Evolutionary conservation across 2,888 invertebrate species (phyloP), one percentile per base, ranked within the genome.

Genomic region (Helicoverpa assulta): DNA sequence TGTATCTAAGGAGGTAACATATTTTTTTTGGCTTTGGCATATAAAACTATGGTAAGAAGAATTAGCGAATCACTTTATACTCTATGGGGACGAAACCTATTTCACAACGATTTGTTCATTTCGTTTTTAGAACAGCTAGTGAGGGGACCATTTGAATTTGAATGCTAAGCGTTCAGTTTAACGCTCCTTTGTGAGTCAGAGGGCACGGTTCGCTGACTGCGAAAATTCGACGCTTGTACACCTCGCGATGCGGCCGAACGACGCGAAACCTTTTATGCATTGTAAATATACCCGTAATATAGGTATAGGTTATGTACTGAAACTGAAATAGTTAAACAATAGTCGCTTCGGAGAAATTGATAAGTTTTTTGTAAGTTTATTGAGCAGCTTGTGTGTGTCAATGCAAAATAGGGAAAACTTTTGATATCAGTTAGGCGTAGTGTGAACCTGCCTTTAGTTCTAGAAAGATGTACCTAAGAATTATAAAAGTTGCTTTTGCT

Each of bases 181-280:
- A 87, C 88, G 88, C 88, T 89, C 89, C 89, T 90, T 91, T 91
- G 92, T 94, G 93, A 93, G 88, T 93, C 92, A 92, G 89, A 85
- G 84, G 77, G 82, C 88, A 93, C 90, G 95, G 92, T 94, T 90
- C 86, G 94, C 88, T 93, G 94, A 76, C 88, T 92, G 92, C 91
- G 92, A 94, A 94, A 94, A 94, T 93, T 92, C 86, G 89, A 91
- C 87, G 88, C 88, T 90, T 83, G 87, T 74, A 84, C 75, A 84
- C 86, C 84, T 80, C 85, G 84, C 77, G 83, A 76, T 83, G 74
- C 80, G 82, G 73, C 80, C 84, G 80, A 82, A 78, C 78, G 80
- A 73, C 77, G 84, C 82, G 81, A 81, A 78, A 81, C 78, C 70
- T 81, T 71, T 68, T 76, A 75, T 78, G 40, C 75, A 70, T 76